Conservation (phyloP, 1,140 invertebrate species). For the Kradibia gibbosae region DNA sequence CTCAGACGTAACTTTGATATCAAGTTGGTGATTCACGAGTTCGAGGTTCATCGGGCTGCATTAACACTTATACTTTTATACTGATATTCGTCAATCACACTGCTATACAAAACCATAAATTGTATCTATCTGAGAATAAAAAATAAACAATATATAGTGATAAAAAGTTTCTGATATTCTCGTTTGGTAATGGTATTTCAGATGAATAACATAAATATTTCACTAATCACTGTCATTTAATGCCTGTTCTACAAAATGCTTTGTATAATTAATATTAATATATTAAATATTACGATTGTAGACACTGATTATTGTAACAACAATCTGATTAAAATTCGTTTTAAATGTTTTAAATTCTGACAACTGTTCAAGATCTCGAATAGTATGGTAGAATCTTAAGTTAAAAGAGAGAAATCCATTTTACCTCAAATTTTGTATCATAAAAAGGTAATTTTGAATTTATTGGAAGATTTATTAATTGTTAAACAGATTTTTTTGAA, state of each 20-base stretch:
- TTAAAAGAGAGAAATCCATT: too few species aligned
- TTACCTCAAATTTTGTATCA: too few species aligned
- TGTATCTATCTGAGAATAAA: background rate
- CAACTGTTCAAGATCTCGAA: too few species aligned
- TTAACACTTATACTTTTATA: conserved; percentile 3
- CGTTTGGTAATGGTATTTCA: background rate
- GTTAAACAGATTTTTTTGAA: too few species aligned
- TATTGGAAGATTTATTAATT: too few species aligned
- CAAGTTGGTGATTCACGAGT: background rate
- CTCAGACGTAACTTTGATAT: background rate
- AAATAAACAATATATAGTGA: background rate
- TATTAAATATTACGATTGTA: too few species aligned
- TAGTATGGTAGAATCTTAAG: too few species aligned
- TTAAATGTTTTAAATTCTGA: too few species aligned
- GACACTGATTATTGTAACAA: too few species aligned
- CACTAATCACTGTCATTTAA: background rate
- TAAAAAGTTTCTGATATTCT: background rate
- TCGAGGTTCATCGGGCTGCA: conserved; percentile 15
- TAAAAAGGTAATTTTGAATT: too few species aligned
- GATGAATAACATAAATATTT: background rate
- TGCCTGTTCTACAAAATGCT: background rate
- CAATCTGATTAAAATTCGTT: too few species aligned
- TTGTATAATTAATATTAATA: too few species aligned
- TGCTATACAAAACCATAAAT: background rate
- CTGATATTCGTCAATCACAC: background rate